Percentiles rank a stretch among this genome's conserved stretches.
phyloP scores from a whole-genome alignment of 2,797 vertebrate genomes.

The Pipistrellus nathusii region DNA sequence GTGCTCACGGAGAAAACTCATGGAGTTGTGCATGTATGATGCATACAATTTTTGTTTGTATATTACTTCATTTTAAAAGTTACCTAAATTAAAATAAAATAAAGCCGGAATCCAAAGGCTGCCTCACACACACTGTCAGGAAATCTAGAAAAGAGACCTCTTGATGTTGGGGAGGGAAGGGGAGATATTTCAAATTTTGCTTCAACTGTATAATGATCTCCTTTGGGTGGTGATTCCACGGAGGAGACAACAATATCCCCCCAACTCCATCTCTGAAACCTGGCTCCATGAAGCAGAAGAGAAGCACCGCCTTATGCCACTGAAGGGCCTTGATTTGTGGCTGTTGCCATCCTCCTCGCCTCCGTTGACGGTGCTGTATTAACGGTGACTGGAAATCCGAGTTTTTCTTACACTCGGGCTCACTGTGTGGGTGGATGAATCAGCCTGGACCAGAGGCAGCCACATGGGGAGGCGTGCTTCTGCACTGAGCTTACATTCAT shows the following conservation, averaged over 20 bases:
- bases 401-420: neutral
- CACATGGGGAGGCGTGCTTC: neutral
- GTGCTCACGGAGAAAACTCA: neutral
- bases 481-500: neutral
- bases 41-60: neutral
- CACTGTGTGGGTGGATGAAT: neutral
- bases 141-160: neutral
- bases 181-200: neutral
- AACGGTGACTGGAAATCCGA: neutral
- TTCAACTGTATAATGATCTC: neutral
- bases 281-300: neutral
- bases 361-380: neutral
- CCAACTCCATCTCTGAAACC: neutral
- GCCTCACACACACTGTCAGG: neutral
- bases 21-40: neutral
- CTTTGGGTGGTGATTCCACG: neutral
- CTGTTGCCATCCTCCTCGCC: neutral
- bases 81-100: slow-evolving; percentile 24
- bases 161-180: neutral
- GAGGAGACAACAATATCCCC: neutral
- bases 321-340: neutral
- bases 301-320: neutral
- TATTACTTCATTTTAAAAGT: neutral
- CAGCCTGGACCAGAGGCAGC: neutral
- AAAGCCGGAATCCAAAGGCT: neutral